Evolutionary conservation across 2,113 vertebrate species (phyloP).

Genomic region (Dryoscopus gambensis): DNA sequence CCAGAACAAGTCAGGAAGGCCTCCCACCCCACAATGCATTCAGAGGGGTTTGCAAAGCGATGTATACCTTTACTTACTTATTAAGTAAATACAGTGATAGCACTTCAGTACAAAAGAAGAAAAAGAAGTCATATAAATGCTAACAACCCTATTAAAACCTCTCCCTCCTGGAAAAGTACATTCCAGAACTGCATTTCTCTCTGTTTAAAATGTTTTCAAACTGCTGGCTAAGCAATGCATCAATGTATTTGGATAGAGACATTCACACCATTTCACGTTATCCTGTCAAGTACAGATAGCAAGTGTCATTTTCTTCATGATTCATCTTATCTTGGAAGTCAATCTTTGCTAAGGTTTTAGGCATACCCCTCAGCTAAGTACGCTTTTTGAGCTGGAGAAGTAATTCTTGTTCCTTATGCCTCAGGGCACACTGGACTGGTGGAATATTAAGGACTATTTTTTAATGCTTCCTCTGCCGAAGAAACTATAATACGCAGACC

Average conservation of each 20-base stretch:
- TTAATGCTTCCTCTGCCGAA: neutral
- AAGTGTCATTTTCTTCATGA: constrained; percentile 34
- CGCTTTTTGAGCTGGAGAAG: neutral
- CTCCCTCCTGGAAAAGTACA: neutral
- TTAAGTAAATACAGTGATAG: neutral
- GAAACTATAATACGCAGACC: neutral
- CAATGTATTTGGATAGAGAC: neutral
- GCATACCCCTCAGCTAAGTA: neutral
- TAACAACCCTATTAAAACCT: neutral
- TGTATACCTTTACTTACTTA: neutral
- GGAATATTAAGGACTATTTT: neutral
- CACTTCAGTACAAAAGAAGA: neutral
- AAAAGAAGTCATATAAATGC: neutral
- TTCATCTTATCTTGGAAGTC: constrained; percentile 32
- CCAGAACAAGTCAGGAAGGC: neutral
- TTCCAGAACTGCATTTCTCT: neutral
- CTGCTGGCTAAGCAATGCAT: neutral
- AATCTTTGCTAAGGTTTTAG: constrained; percentile 13
- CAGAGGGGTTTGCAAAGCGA: neutral
- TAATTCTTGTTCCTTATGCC: neutral
- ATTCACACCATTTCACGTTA: neutral
- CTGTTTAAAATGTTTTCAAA: neutral
- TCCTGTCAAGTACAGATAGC: neutral
- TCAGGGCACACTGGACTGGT: neutral
- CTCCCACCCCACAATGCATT: neutral